Conservation (phyloP, 64 coral and sea anemone genomes). For the Pachyseris speciosa region DNA sequence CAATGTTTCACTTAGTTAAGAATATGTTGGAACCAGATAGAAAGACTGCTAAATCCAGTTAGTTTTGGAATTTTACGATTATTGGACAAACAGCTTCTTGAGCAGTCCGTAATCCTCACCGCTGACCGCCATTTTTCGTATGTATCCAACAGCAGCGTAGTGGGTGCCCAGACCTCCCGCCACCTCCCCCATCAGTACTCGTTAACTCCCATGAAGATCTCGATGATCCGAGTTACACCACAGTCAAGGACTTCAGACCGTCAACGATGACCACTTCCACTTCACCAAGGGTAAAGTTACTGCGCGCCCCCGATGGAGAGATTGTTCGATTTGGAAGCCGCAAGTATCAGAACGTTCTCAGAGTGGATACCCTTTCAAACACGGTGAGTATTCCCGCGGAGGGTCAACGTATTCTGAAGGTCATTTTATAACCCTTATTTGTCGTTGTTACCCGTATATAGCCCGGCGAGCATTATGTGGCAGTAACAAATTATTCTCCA, state of each 20-base stretch:
- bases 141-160: not conserved
- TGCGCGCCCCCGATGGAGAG: conserved; percentile 1
- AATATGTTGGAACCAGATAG: too few relatives aligned
- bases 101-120: not conserved
- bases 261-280: not conserved
- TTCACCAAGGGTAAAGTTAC: not conserved
- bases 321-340: not conserved
- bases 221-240: conserved; percentile 2
- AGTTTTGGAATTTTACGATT: too few relatives aligned
- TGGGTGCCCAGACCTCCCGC: conserved; percentile 23
- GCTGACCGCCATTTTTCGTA: not conserved
- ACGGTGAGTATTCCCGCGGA: conserved; percentile 11
- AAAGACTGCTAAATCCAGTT: too few relatives aligned
- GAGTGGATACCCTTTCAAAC: not conserved
- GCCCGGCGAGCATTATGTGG: conserved; percentile 29
- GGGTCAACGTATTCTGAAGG: not conserved
- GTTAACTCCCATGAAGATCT: not conserved
- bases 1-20: too few relatives aligned
- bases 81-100: too few relatives aligned
- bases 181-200: not conserved
- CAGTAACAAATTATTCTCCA: conserved; percentile 34
- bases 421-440: too few relatives aligned
- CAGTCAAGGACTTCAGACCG: not conserved
- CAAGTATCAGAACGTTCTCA: conserved; percentile 15
- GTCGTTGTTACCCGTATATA: not conserved